Percentiles rank a stretch among this genome's conserved stretches.
Evolutionary conservation across 2,797 vertebrate species (phyloP).

Genomic region (Lophura swinhoii): DNA sequence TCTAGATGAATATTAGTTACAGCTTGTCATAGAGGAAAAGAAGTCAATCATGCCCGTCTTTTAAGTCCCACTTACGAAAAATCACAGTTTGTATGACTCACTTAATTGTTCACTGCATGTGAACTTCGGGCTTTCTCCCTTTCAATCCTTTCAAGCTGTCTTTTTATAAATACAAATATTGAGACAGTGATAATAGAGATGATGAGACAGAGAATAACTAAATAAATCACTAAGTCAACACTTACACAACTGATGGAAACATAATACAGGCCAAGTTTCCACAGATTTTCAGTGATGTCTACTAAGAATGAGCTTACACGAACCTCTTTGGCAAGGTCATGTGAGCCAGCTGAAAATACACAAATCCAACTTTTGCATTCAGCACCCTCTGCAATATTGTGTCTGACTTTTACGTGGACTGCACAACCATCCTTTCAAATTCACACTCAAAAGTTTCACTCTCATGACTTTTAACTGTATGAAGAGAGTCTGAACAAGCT

Average conservation of each 20-base stretch:
- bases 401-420: not conserved
- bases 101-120: constrained; percentile 72
- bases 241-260: constrained; percentile 53
- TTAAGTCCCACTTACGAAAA: constrained; percentile 69
- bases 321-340: not conserved
- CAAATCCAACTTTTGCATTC: rapidly evolving
- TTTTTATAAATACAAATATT: constrained; percentile 82
- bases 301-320: not conserved
- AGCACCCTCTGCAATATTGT: not conserved
- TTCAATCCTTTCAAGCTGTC: constrained; percentile 74
- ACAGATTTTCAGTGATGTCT: not conserved
- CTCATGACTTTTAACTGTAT: not conserved
- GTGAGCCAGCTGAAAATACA: not conserved
- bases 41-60: constrained; percentile 64
- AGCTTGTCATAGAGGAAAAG: constrained; percentile 43
- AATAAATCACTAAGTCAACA: constrained; percentile 74
- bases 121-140: constrained; percentile 69
- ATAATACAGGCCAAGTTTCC: not conserved
- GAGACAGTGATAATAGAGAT: constrained; percentile 77
- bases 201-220: constrained; percentile 67
- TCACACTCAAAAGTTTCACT: not conserved
- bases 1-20: constrained; percentile 57
- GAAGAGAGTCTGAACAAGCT: not conserved
- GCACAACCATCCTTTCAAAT: not conserved
- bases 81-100: constrained; percentile 75